Evolutionary conservation across 2,888 invertebrate genomes (phyloP).

Genomic region (Pyralis farinalis): DNA sequence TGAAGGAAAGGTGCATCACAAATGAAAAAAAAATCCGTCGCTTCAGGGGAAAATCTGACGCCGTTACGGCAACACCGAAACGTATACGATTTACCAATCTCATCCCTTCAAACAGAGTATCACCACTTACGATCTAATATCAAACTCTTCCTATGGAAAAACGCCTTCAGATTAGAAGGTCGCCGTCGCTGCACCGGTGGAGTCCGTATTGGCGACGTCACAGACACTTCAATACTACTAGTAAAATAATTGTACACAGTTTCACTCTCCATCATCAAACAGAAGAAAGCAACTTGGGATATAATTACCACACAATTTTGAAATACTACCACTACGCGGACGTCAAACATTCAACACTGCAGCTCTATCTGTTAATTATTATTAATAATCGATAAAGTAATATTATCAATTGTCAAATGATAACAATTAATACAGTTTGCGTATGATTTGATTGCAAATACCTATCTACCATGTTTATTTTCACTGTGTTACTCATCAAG

Average conservation of each 20-base stretch:
- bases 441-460: background rate
- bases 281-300: too few relatives aligned
- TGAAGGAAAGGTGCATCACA: too few relatives aligned
- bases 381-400: slow-evolving; percentile 1
- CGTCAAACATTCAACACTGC: too few relatives aligned
- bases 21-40: too few relatives aligned
- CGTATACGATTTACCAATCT: too few relatives aligned
- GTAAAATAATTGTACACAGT: background rate
- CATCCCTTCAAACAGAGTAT: too few relatives aligned
- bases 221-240: background rate
- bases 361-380: too few relatives aligned
- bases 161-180: slow-evolving; percentile 2
- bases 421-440: slow-evolving; percentile 9
- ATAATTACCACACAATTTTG: background rate
- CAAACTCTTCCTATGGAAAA: slow-evolving; percentile 7
- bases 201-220: too few relatives aligned
- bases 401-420: background rate
- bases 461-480: background rate
- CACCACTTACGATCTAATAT: background rate
- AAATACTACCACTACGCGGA: background rate
- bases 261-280: background rate
- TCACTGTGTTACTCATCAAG: background rate
- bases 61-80: too few relatives aligned
- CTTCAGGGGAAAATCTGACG: too few relatives aligned
- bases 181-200: slow-evolving; percentile 1